A percentile compares a stretch with the other conserved stretches of the same genome.
phyloP scores from a whole-genome alignment of 2,888 invertebrate genomes.

The Orthonychiurus folsomi region DNA sequence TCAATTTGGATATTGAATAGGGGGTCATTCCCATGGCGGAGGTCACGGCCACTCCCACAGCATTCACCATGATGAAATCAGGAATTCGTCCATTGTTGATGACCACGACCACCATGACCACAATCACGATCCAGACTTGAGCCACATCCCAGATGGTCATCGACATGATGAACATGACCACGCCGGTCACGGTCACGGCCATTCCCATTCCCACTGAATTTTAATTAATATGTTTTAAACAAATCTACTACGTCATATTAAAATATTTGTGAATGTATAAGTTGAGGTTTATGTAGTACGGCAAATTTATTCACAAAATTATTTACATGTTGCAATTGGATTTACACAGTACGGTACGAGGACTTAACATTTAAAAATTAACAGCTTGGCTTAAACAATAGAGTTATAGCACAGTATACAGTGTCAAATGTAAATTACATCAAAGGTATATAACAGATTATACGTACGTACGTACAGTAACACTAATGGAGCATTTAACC shows the following conservation, averaged over 20 bases:
- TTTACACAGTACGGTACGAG: too few relatives aligned
- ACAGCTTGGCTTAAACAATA: neutral
- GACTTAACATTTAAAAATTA: neutral
- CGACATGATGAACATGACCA: neutral
- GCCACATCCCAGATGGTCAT: neutral
- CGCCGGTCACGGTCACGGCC: slow-evolving; percentile 12
- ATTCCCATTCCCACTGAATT: slow-evolving; percentile 5
- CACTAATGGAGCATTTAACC: neutral
- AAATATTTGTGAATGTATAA: too few relatives aligned
- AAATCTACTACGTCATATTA: neutral
- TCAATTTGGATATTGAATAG: slow-evolving; percentile 1
- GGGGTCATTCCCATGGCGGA: slow-evolving; percentile 10
- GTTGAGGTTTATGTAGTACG: neutral
- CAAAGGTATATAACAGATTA: neutral
- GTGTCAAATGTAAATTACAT: neutral
- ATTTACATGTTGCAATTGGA: neutral
- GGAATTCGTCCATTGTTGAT: neutral
- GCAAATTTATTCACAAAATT: neutral
- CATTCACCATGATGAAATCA: neutral
- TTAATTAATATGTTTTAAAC: neutral
- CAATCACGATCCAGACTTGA: neutral
- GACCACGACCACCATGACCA: neutral
- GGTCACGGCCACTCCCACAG: neutral
- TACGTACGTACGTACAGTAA: neutral
- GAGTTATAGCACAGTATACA: neutral